Base-by-base conservation (phyloP, 2,888 invertebrate genomes). In the Odontomyia ornata region DNA sequence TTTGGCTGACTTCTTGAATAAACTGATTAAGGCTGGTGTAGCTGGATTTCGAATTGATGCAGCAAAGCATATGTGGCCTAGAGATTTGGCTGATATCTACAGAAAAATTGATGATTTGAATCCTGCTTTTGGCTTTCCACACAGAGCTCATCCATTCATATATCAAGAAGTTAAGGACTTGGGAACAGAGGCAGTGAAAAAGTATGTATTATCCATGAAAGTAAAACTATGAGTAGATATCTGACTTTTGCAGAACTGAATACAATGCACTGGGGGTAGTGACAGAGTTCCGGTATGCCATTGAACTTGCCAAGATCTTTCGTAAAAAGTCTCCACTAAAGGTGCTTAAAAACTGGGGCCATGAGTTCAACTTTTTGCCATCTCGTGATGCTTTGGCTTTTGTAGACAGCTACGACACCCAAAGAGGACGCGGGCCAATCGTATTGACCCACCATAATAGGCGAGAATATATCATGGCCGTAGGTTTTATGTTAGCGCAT, bases 381-480 rank as follows among this genome's bases (percentile, higher is more conserved):
- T 89, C 89, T 0, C 83, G 83, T 0, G 89, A 91, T 79, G 90
- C 94, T 1, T 82, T 96, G 0, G 91, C 93, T 21, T 96, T 96
- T 83, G 90, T 96, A 73, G 96, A 96, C 83, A 97, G 97, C 86
- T 97, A 97, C 83, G 97, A 97, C 84, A 95, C 94, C 83, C 96
- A 96, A 84, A 89, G 97, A 82, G 93, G 92, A 4, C 88, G 88
- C 87, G 88, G 88, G 1, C 83, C 85, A 76, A 57, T 81, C 78
- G 84, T 87, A 77, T 81, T 88, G n/a, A 87, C 84, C 5, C 82
- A 86, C 81, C 84, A 85, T 75, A 79, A 81, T 9, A 76, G 86
- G 0, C 84, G 83, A 73, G 82, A 82, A 76, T 88, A 87, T 81
- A 88, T 85, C 82, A 84, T 80, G 84, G 90, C 90, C 0, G 86